Evolutionary conservation across 2,797 vertebrate genomes (phyloP), one percentile per base, ranked within the genome.

Genomic region (Periparus ater): DNA sequence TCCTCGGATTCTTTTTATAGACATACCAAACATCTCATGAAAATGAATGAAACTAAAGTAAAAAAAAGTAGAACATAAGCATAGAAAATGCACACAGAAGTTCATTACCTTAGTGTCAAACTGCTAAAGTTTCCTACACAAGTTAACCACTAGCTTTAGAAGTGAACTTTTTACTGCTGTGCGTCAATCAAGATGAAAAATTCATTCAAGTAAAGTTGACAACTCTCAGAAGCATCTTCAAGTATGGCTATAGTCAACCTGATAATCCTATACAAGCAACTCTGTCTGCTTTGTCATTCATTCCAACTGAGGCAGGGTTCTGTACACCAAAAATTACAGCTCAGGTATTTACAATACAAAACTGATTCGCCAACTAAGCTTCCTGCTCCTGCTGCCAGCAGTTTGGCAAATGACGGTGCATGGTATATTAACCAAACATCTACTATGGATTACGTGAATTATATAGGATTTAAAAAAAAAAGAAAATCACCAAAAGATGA

Each of bases 201-300:
- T 98, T 99, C 98, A 98, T 99, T 99, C 99, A 99, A 99, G 99
- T 99, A 99, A 98, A 98, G 98, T 98, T 98, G 98, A 99, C 98
- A 99, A 97, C 97, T 98, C 97, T 98, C 98, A 97, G 96, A 99
- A 99, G 98, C 98, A 98, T 98, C 98, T 99, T 99, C 99, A 99
- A 99, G 99, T 99, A 99, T 99, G 99, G 99, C 99, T 99, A 98
- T 98, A 98, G 98, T 98, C 97, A 98, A 99, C 98, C 98, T 98
- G 98, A 98, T 98, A 98, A 98, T 98, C 98, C 98, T 98, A 98
- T 97, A 98, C 92, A 97, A 98, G 97, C 97, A 97, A 97, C 92
- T 87, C 93, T 63, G 92, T 97, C 96, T 96, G 97, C 95, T 97
- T 92, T 95, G 94, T 94, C 94, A 96, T 95, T 97, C 97, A 85